Evolutionary conservation across 2,888 invertebrate species (phyloP).

Genomic region (Drosophila antonietae): DNA sequence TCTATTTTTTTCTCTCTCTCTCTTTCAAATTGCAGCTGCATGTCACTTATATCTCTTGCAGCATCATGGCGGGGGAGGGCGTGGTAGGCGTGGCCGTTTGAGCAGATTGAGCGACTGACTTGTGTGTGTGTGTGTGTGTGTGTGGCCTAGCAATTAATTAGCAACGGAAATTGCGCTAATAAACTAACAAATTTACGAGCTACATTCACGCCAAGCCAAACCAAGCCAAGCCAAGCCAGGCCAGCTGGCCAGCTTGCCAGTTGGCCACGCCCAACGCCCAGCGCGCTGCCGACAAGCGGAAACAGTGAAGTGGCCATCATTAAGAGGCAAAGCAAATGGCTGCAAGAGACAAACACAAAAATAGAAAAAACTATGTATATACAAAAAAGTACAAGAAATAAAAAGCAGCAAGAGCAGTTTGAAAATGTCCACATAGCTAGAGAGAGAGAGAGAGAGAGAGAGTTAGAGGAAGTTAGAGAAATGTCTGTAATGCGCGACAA

Average conservation of each 20-base stretch:
- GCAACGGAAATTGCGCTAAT: constrained; percentile 79
- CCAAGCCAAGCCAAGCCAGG: neutral
- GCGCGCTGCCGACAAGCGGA: constrained; percentile 51
- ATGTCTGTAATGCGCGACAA: neutral
- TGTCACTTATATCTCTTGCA: constrained; percentile 69
- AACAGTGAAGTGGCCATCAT: constrained; percentile 73
- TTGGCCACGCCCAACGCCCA: constrained; percentile 22
- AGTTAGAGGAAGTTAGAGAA: neutral
- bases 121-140: constrained; percentile 43
- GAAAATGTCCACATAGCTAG: constrained; percentile 40
- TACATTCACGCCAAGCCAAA: constrained; percentile 62
- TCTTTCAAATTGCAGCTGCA: constrained; percentile 66
- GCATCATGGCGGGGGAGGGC: neutral
- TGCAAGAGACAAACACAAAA: constrained; percentile 26
- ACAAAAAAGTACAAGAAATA: neutral
- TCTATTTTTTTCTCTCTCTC: neutral
- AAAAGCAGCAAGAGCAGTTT: constrained; percentile 12
- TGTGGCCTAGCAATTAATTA: constrained; percentile 74
- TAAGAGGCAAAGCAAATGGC: constrained; percentile 58
- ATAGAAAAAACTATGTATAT: neutral
- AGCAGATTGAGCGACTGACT: constrained; percentile 29
- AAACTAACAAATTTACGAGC: constrained; percentile 81
- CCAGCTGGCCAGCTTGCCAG: constrained; percentile 6
- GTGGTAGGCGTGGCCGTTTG: constrained; percentile 9
- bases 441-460: neutral